Conservation (phyloP, 2,888 invertebrate species). For the Tiliacea aurago region DNA sequence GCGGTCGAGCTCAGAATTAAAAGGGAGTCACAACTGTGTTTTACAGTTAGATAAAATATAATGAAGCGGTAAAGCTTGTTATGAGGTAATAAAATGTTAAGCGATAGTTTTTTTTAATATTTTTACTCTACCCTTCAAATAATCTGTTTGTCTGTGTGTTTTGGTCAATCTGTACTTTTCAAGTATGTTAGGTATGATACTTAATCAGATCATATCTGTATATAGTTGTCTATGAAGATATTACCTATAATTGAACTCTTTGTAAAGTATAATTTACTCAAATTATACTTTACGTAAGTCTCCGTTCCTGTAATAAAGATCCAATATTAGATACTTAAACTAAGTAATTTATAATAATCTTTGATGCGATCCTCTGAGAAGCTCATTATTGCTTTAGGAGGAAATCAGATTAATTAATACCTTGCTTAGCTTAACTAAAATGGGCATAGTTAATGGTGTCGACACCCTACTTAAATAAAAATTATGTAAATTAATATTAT, state of each 20-base stretch:
- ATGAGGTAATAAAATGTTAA: conserved; percentile 48
- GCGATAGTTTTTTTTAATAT: conserved; percentile 11
- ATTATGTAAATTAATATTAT: too few relatives aligned
- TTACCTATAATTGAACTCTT: neutral
- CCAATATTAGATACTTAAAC: neutral
- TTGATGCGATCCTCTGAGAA: neutral
- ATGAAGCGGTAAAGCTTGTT: conserved; percentile 62
- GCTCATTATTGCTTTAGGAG: neutral
- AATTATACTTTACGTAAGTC: neutral
- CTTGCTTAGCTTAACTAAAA: too few relatives aligned
- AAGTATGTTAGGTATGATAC: neutral
- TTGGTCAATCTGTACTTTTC: neutral
- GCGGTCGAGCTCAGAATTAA: conserved; percentile 51
- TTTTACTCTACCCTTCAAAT: neutral
- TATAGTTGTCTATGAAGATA: neutral
- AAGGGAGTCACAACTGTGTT: conserved; percentile 59
- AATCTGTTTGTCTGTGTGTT: neutral
- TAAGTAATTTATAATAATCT: conserved; percentile 1
- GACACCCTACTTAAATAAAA: too few relatives aligned
- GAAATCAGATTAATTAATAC: neutral
- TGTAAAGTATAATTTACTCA: neutral
- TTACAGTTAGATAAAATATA: conserved; percentile 64
- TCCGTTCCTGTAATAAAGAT: neutral
- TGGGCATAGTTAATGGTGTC: too few relatives aligned
- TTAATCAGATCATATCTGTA: neutral